Base-by-base conservation (phyloP, 2,888 invertebrate genomes). In the Salticus scenicus region DNA sequence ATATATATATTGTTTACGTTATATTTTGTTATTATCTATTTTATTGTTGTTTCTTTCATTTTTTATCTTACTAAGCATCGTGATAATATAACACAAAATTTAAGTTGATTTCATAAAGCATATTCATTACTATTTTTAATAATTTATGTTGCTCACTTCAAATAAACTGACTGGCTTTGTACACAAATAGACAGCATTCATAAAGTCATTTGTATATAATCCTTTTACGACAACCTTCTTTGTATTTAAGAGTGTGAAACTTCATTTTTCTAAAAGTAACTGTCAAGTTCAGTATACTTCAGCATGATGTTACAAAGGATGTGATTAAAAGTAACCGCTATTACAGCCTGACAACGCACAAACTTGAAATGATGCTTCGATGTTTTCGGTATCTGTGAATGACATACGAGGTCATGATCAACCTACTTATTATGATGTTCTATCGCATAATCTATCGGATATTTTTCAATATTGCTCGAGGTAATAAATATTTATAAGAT, bases 371-470 rank as follows among this genome's bases (percentile, higher is more conserved):
- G 17, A 75, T 70, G 12, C 1, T 10, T 10, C 17, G 28, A 20
- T 37, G 30, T 63, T 42, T 47, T 71, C 27, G 4, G 42, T 24
- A n/a, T 30, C 5, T 64, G 31, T 75, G 81, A 81, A 24, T 81
- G 81, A 41, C 81, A 51, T 10, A 4, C 63, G 75, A 81, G 81
- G 81, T 75, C 75, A 63, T 17, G 63, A 41, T 4, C 81, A 75
- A 33, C 75, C 75, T 33, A 75, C 81, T 73, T 72, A 20, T 17
- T 17, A 24, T 24, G 27, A 24, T 76, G 31, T 20, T 47, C 28
- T n/a, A n/a, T n/a, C n/a, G n/a, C n/a, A n/a, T n/a, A n/a, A n/a
- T n/a, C n/a, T n/a, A n/a, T n/a, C n/a, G n/a, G n/a, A n/a, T n/a
- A n/a, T n/a, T n/a, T n/a, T n/a, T n/a, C n/a, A n/a, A n/a, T n/a